Conservation (phyloP, 2,888 invertebrate genomes). For the Sphecodes monilicornis region DNA sequence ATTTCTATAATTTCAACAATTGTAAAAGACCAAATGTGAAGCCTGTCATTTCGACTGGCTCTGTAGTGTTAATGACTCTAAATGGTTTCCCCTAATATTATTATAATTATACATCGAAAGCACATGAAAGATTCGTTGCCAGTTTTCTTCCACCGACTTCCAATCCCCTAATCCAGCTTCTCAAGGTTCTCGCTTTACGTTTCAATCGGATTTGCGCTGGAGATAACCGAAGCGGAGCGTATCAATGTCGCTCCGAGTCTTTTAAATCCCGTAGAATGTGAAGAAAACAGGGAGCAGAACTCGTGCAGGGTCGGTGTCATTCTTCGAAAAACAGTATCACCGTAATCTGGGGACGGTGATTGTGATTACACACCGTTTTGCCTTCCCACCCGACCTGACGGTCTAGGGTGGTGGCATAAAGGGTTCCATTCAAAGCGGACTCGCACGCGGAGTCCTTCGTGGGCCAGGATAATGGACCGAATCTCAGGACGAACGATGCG, state of each 20-base stretch:
- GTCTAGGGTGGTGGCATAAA: constrained; percentile 70
- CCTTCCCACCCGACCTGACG: constrained; percentile 76
- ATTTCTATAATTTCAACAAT: neutral
- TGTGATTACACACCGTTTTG: constrained; percentile 80
- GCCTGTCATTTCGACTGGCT: neutral
- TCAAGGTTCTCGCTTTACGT: neutral
- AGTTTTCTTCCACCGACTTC: neutral
- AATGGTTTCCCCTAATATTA: neutral
- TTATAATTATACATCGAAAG: neutral
- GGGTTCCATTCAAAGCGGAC: constrained; percentile 65
- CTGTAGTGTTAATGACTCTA: neutral
- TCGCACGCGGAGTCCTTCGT: constrained; percentile 13
- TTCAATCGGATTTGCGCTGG: neutral
- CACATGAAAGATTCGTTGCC: neutral
- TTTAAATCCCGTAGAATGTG: constrained; percentile 1
- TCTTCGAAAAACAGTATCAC: constrained; percentile 53
- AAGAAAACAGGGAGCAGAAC: neutral
- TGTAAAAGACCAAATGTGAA: neutral
- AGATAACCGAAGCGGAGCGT: constrained; percentile 9
- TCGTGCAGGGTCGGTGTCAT: constrained; percentile 19
- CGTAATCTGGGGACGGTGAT: constrained; percentile 56
- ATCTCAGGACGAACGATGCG: constrained; percentile 77
- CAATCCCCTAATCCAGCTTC: neutral
- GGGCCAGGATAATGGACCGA: constrained; percentile 56
- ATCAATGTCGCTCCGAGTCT: constrained; percentile 35